These are phyloP conservation scores for Steromphala cineraria DNA, from an alignment of 2,888 invertebrate genomes.

Conservation along the genomic window DNA sequence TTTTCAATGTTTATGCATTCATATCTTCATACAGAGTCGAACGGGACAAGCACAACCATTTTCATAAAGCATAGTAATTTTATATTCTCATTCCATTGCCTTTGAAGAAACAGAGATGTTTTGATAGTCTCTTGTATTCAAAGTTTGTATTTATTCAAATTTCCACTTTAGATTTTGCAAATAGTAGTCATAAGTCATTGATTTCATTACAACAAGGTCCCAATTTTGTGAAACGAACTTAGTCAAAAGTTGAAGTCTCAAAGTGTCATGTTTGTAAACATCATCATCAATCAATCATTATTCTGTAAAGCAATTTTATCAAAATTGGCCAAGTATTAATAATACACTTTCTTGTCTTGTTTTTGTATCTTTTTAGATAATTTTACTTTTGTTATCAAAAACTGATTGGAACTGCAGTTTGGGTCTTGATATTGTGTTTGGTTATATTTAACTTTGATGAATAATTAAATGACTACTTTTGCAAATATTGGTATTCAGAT, in stretches of 20 bases:
- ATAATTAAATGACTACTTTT: no score
- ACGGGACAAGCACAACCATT: background rate
- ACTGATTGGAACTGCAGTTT: no score
- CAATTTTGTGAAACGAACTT: background rate
- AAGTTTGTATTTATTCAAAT: background rate
- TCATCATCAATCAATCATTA: background rate
- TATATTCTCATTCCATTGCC: constrained; percentile 4
- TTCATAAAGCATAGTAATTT: constrained; percentile 5
- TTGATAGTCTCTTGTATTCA: no score
- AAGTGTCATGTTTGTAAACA: background rate
- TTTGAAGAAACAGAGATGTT: no score
- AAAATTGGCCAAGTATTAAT: constrained; percentile 4
- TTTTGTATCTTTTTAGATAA: no score
- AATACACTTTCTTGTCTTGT: background rate
- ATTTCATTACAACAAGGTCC: background rate
- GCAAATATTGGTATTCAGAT: no score
- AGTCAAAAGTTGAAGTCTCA: background rate
- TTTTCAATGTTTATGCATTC: constrained; percentile 11
- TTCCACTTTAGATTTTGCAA: background rate
- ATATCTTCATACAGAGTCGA: constrained; percentile 8
- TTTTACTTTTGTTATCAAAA: no score
- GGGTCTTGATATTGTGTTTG: no score
- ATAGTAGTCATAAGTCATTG: no score
- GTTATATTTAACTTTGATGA: no score
- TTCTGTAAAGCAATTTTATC: background rate